Conservation (phyloP, 2,797 vertebrate species). For the Sebastes oblongus region DNA sequence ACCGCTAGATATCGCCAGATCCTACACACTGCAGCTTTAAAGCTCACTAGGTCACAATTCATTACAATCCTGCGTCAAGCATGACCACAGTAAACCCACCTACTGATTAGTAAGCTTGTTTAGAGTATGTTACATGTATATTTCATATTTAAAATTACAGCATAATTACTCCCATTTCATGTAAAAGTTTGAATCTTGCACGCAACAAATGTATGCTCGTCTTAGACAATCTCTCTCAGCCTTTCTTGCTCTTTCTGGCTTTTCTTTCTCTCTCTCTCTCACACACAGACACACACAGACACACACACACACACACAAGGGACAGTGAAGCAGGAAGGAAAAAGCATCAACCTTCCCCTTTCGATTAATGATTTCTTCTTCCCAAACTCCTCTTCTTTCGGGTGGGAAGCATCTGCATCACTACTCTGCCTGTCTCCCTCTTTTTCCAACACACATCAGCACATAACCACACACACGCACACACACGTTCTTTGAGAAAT, state of each 20-base stretch:
- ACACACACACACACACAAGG: slow-evolving; percentile 7
- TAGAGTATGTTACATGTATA: neutral
- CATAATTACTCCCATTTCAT: neutral
- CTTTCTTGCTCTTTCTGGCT: neutral
- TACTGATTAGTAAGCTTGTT: neutral
- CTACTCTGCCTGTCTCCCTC: neutral
- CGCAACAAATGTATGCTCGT: neutral
- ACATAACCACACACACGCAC: neutral
- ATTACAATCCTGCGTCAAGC: neutral
- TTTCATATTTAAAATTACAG: neutral
- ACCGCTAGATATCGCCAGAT: no score
- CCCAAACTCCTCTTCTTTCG: slow-evolving; percentile 35
- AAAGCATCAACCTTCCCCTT: slow-evolving; percentile 13
- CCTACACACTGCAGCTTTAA: no score
- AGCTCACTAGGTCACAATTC: neutral
- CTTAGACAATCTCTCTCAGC: neutral
- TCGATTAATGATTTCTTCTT: slow-evolving; percentile 34
- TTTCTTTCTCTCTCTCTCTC: neutral
- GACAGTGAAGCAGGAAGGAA: slow-evolving; percentile 6
- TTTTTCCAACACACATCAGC: neutral
- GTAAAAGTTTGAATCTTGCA: slow-evolving; percentile 4
- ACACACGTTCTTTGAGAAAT: neutral
- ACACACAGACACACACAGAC: neutral
- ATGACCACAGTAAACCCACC: neutral
- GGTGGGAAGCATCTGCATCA: slow-evolving; percentile 12